Evolutionary conservation across 92 coral and sea anemone species (phyloP), one percentile per base, ranked within the genome.

Genomic region (Zoanthus sociatus): DNA sequence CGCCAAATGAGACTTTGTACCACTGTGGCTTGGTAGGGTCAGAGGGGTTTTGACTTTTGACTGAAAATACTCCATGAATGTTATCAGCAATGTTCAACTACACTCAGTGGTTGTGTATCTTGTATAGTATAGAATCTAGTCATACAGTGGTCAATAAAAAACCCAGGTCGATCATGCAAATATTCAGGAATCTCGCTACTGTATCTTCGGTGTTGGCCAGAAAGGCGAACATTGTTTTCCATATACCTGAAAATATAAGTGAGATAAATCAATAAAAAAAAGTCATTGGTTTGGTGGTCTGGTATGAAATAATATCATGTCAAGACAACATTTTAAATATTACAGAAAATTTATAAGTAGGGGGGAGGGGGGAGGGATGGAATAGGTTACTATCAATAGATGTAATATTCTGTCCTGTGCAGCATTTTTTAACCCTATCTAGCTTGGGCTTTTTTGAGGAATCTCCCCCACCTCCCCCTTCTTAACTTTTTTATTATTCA

Each of bases 1-100:
- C 58, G n/a, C 91, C 91, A 87, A 90, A 90, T 10, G 53, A 17
- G 67, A 90, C 88, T 66, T 56, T 56, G 64, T 56, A 56, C 64
- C 64, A 56, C 1, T 56, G 18, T 56, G 64, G 64, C 64, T 11
- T 16, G n/a, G 30, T 16, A 66, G 30, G 71, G 37, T 61, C 68
- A 61, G 20, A 61, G 68, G 68, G 68, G 18, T 61, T 61, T 61
- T 61, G 68, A 61, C 68, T 61, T 61, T 61, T 61, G n/a, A 61
- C 68, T 61, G 6, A 61, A 56, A 61, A 61, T 61, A n/a, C 68
- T 61, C 68, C 31, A 61, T 0, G 18, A 61, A 61, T 61, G 68
- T 61, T 61, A 18, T 61, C 68, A 61, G 18, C 68, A 61, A 61
- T n/a, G n/a, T n/a, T n/a, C 8, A 0, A 11, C 20, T 18, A 61